Percentiles rank a stretch among this genome's conserved stretches.
phyloP scores from a whole-genome alignment of 2,113 vertebrate species.

The Crotalus horridus region DNA sequence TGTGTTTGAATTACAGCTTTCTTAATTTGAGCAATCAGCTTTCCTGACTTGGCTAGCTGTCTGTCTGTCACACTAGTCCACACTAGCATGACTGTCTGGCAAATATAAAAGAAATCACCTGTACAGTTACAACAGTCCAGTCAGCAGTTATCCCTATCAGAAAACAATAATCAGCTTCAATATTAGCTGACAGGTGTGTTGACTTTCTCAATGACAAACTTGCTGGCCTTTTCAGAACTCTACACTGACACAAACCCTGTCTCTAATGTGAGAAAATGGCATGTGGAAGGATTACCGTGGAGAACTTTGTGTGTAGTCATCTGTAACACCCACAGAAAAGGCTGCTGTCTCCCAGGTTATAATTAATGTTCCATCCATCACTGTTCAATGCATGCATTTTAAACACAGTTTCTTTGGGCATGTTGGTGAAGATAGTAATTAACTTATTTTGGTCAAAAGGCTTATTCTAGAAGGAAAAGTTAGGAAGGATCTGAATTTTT shows the following conservation, averaged over 20 bases:
- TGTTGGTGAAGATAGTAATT: neutral
- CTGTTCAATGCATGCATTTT: neutral
- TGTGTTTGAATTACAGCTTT: neutral
- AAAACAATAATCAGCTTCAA: constrained; percentile 27
- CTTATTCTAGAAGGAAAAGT: constrained; percentile 11
- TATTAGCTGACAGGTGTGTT: constrained; percentile 27
- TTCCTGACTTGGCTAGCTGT: neutral
- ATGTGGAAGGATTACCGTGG: constrained; percentile 7
- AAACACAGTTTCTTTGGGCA: constrained; percentile 2
- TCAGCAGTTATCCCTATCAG: constrained; percentile 5
- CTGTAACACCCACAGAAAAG: constrained; percentile 7
- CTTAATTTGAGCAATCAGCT: neutral
- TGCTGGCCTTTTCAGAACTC: constrained; percentile 10
- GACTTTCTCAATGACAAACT: constrained; percentile 24
- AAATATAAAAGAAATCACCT: neutral
- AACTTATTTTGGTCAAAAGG: neutral
- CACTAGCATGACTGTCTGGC: neutral
- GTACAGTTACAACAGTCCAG: neutral
- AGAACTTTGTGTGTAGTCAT: constrained; percentile 19
- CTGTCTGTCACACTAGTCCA: neutral
- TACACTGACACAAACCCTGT: constrained; percentile 15
- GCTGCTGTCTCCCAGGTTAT: constrained; percentile 2
- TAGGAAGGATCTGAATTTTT: neutral
- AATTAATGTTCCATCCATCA: constrained; percentile 25
- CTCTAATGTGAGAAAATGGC: constrained; percentile 14